Evolutionary conservation across 53 echinoderm and acorn worm species (phyloP), one percentile per base, ranked within the genome.

Genomic region (Henricia sp.): DNA sequence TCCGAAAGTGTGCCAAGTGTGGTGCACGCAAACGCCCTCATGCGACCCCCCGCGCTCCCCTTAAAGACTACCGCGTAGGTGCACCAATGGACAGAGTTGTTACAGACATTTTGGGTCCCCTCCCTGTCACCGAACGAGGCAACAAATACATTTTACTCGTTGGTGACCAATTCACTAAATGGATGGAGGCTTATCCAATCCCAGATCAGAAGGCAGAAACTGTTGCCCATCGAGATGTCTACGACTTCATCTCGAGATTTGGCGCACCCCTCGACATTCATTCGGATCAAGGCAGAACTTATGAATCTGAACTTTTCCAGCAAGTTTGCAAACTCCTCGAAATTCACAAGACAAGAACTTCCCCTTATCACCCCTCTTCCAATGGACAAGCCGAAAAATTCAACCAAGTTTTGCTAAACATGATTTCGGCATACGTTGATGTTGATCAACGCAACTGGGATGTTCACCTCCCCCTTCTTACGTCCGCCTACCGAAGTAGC

Each of bases 101-200:
- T 19, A 69, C 72, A 29, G 94, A 94, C 38, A 91, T 94, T 38
- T 43, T 88, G 35, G 88, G 94, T 10, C 94, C 91, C 2, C 77
- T 94, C 1, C 91, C 91, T 0, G 74, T 77, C 10, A 84, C 52
- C 27, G 78, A 70, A 20, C 38, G 24, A 20, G 90, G 93, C 2
- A 93, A 84, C 56, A 77, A 69, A n/a, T 90, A 89, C 44, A 53
- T 53, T 42, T 36, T 88, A 26, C 74, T 90, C 0, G 82, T 87
- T 19, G 82, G 83, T 17, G 93, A 93, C 50, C 35, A 57, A 2
- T 93, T 93, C 60, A 77, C 80, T 2, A 84, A 71, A 58, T 93
- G 90, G 91, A 88, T 69, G 55, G 93, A 93, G 21, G 88, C 91
- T 3, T 93, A 90, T 58, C 71, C 91, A 19, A 74, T 90, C n/a